Base-by-base conservation (phyloP, 2,888 invertebrate genomes). In the Eugnorisma glareosa region DNA sequence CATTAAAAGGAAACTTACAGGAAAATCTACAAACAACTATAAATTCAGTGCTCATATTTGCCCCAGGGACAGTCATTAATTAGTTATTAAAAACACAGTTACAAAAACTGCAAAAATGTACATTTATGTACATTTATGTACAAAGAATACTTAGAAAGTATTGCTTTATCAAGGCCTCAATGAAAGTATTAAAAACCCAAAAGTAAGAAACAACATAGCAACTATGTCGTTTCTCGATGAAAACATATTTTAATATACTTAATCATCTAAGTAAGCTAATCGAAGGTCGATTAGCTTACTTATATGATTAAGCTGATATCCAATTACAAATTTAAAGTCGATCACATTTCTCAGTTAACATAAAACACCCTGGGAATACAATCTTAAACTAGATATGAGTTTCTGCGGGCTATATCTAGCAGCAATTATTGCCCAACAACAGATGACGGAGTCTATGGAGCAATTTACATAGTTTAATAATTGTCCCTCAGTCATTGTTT, bases 281-380 rank as follows among this genome's bases (percentile, higher is more conserved):
- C n/a, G n/a, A n/a, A n/a, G n/a, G n/a, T n/a, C n/a, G n/a, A n/a
- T n/a, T n/a, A n/a, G n/a, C n/a, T n/a, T n/a, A n/a, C n/a, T n/a
- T n/a, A n/a, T n/a, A n/a, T n/a, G n/a, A n/a, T n/a, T n/a, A n/a
- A n/a, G n/a, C n/a, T n/a, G n/a, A n/a, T 40, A 40, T 70, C 48
- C 13, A 73, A 73, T 51, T 31, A 40, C 37, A 71, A 70, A 73
- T n/a, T 24, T 51, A 51, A n/a, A 40, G 24, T 51, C 24, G 51
- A 31, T 37, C 18, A 40, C 40, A 31, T 64, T 43, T 31, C 24
- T 69, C 11, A 48, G 24, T 71, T 24, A 70, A 51, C 13, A 18
- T 13, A 18, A 24, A 28, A 11, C 18, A 18, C 48, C 48, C 24
- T 24, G 48, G 70, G 24, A 70, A 73, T 51, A 51, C 51, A 70